Conservation (phyloP, 2,113 vertebrate species). For the human (Homo sapiens) region DNA sequence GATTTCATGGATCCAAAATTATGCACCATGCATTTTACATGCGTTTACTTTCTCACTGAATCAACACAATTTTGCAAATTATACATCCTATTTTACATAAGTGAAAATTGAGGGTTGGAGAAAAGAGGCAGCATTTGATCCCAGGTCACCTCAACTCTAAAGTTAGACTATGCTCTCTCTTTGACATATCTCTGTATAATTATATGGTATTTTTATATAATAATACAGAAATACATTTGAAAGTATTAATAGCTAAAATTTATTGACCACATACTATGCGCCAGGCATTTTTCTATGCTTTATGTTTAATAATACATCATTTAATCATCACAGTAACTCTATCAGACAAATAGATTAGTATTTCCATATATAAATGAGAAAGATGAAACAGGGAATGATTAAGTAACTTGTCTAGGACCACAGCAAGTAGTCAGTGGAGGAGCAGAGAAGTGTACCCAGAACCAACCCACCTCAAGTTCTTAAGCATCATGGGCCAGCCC, state of each 20-base stretch:
- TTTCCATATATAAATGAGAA: neutral
- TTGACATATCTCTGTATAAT: neutral
- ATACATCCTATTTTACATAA: neutral
- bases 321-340: neutral
- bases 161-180: neutral
- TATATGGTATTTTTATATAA: neutral
- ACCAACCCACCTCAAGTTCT: neutral
- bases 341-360: neutral
- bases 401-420: neutral
- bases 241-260: constrained; percentile 3
- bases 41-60: neutral
- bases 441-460: neutral
- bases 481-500: neutral
- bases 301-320: neutral
- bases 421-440: neutral
- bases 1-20: neutral
- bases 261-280: neutral
- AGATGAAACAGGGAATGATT: neutral
- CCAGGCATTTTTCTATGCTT: neutral
- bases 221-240: neutral
- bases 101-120: neutral
- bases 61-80: neutral
- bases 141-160: neutral
- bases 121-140: neutral
- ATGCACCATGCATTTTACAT: neutral